Evolutionary conservation across 2,888 invertebrate genomes (phyloP).

Genomic region (Eupithecia vulgata): DNA sequence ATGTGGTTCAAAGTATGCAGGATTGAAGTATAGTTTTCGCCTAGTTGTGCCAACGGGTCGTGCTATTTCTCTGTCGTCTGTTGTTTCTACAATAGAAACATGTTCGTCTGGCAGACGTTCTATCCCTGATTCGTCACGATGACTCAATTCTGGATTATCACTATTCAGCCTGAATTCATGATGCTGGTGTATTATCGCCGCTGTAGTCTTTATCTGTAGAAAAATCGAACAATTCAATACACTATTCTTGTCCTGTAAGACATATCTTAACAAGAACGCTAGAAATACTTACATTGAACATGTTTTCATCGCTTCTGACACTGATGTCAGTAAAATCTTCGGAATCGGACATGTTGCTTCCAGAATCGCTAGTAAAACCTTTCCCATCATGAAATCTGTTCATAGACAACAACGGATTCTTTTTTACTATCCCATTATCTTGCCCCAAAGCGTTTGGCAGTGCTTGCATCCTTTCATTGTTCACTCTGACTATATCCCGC

Average conservation of each 20-base stretch:
- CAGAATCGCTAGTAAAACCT: slow-evolving; percentile 78
- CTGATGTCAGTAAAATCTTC: slow-evolving; percentile 83
- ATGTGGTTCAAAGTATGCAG: slow-evolving; percentile 95
- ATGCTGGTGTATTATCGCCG: slow-evolving; percentile 89
- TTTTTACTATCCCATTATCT: slow-evolving; percentile 90
- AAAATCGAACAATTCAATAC: neutral
- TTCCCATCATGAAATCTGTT: slow-evolving; percentile 84
- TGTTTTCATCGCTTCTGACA: slow-evolving; percentile 64
- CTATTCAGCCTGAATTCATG: slow-evolving; percentile 67
- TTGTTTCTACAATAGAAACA: slow-evolving; percentile 92
- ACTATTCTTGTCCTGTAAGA: neutral
- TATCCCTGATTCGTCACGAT: slow-evolving; percentile 83
- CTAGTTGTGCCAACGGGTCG: slow-evolving; percentile 88
- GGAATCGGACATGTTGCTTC: slow-evolving; percentile 86
- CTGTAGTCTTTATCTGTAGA: slow-evolving; percentile 81
- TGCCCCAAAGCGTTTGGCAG: slow-evolving; percentile 78
- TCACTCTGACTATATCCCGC: slow-evolving; percentile 76
- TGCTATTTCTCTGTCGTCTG: slow-evolving; percentile 88
- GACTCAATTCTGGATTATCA: slow-evolving; percentile 64
- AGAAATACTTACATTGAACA: slow-evolving; percentile 59
- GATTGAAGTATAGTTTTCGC: slow-evolving; percentile 93
- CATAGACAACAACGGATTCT: slow-evolving; percentile 87
- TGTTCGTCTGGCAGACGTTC: slow-evolving; percentile 93
- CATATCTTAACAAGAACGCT: neutral
- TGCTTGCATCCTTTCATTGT: slow-evolving; percentile 70